Evolutionary conservation across 2,113 vertebrate genomes (phyloP).

Genomic region (Baryphthengus martii): DNA sequence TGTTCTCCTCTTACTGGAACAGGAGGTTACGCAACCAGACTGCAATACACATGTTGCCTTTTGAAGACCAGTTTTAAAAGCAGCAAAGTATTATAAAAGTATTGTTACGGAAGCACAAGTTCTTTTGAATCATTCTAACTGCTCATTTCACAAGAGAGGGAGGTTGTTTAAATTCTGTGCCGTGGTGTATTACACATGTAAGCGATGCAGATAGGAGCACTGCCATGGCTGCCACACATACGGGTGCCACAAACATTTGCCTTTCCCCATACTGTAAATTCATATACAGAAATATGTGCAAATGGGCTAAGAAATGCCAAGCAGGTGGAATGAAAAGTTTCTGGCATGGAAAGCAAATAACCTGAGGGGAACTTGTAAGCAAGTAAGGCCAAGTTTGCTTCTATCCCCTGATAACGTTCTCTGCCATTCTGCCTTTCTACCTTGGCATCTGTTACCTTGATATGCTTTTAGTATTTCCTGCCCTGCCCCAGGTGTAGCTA

Average conservation of each 20-base stretch:
- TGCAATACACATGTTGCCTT: not conserved
- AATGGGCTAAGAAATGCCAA: not conserved
- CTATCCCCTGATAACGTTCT: not conserved
- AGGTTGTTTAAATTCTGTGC: not conserved
- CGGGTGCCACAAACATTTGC: not conserved
- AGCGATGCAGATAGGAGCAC: not conserved
- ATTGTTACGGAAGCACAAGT: not conserved
- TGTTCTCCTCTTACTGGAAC: not conserved
- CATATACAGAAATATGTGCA: not conserved
- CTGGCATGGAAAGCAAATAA: not conserved
- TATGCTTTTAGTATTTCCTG: not conserved
- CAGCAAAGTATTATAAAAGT: not conserved
- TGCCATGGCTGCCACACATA: not conserved
- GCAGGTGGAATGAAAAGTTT: not conserved
- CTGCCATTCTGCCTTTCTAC: not conserved
- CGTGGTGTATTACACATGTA: not conserved
- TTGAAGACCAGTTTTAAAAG: slow-evolving; percentile 11
- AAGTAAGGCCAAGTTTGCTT: not conserved
- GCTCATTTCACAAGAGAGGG: not conserved
- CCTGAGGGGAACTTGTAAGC: not conserved
- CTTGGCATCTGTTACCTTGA: not conserved
- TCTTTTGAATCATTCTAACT: not conserved
- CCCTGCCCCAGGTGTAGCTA: not conserved
- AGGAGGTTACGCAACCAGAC: slow-evolving; percentile 2
- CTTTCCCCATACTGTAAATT: not conserved